phyloP scores from a whole-genome alignment of 92 coral and sea anemone genomes.

The Actinostola sp. region DNA sequence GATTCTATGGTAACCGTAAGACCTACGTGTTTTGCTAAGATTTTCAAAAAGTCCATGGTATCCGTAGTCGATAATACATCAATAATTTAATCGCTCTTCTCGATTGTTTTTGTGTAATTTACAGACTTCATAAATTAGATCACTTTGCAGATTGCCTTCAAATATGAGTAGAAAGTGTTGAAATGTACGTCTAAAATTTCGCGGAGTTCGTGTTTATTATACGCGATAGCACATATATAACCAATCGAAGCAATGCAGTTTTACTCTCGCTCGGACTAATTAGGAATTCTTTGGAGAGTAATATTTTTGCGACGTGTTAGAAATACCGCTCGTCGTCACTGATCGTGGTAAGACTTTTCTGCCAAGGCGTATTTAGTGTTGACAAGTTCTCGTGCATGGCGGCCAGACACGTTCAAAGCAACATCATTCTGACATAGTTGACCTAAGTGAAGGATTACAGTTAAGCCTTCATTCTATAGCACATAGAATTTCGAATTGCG shows the following conservation, averaged over 20 bases:
- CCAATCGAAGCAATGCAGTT: not conserved
- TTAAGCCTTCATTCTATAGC: conserved; percentile 34
- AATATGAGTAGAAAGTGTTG: conserved; percentile 17
- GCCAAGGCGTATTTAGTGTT: conserved; percentile 2
- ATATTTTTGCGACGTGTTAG: not conserved
- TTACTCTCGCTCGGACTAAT: conserved; percentile 27
- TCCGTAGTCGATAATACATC: conserved; percentile 66
- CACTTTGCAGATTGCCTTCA: not conserved
- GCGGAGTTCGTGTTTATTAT: conserved; percentile 7
- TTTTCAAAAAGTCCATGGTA: conserved; percentile 52
- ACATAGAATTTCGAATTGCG: conserved; percentile 39
- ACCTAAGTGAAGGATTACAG: conserved; percentile 36
- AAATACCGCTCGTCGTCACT: conserved; percentile 5
- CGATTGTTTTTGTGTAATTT: conserved; percentile 58
- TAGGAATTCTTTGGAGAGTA: conserved; percentile 12
- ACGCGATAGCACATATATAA: not conserved
- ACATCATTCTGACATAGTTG: conserved; percentile 7
- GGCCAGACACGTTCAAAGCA: conserved; percentile 16
- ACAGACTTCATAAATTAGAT: conserved; percentile 14
- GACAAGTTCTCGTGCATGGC: conserved; percentile 16
- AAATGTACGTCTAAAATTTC: conserved; percentile 15
- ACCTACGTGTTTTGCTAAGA: conserved; percentile 59
- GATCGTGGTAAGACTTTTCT: conserved; percentile 17
- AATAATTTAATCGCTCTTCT: conserved; percentile 70
- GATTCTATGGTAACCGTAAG: conserved; percentile 42